Evolutionary conservation across 2,888 invertebrate species (phyloP), one percentile per base, ranked within the genome.

Genomic region (Aethes cnicana): DNA sequence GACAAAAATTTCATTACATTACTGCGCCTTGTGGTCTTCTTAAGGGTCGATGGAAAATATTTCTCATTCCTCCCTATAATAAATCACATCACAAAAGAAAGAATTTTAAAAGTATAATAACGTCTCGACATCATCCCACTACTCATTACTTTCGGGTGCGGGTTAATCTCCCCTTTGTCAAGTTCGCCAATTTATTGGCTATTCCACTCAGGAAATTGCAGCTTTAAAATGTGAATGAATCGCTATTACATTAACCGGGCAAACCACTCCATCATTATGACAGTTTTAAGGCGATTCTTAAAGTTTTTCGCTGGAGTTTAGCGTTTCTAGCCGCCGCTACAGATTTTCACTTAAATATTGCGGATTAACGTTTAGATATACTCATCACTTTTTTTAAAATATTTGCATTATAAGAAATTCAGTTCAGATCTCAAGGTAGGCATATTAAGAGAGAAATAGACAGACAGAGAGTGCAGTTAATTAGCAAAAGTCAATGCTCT

Each of bases 201-300:
- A 52, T 52, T 52, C 50, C 32, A 44, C 36, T 30, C 37, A 33
- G 52, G 52, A 52, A 52, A 52, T 52, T 33, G 46, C 44, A 44
- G 52, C 52, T 44, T 52, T 52, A 52, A 44, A 52, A 52, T 43
- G 39, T 26, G 44, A 52, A 52, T 46, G 46, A 52, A 39, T 46
- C 52, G 46, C 33, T 46, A 52, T 52, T 39, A 52, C 52, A 52
- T 46, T 52, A 52, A 39, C 44, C 39, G 35, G 18, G 6, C n/a
- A 12, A 21, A 32, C n/a, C 32, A 39, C 46, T 52, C 6, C 32
- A 52, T 46, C 44, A 52, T 32, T 21, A 46, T 46, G 52, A 52
- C 50, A 50, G 50, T 18, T 50, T 47, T 14, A 30, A 36, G 14
- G 36, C 23, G 16, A n/a, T 1, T 21, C 16, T 39, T 25, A 25